Conservation (phyloP, 2,113 vertebrate genomes). For the Lasiurus cinereus region DNA sequence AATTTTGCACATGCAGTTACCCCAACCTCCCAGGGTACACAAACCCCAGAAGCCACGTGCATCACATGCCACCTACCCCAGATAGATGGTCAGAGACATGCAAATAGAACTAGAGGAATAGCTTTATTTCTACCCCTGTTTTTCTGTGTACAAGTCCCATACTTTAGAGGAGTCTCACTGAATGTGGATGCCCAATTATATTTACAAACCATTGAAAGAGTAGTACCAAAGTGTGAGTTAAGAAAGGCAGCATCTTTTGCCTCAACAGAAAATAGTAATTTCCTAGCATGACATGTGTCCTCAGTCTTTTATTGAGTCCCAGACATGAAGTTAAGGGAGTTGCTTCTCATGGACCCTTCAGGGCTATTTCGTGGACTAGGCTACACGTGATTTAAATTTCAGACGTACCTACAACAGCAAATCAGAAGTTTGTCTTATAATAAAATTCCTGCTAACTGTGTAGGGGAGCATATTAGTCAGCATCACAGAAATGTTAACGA, state of each 20-base stretch:
- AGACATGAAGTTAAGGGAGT: background rate
- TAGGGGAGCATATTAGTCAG: background rate
- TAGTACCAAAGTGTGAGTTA: background rate
- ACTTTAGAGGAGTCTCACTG: background rate
- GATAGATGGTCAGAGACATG: background rate
- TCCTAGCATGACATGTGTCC: background rate
- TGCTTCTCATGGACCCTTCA: background rate
- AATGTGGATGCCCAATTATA: background rate
- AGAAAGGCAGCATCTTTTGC: background rate
- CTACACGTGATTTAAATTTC: slow-evolving; percentile 1
- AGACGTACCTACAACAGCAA: slow-evolving; percentile 35
- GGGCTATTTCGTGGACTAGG: background rate
- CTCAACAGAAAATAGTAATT: background rate
- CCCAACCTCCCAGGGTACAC: background rate
- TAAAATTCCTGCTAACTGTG: background rate
- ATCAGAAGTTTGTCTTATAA: slow-evolving; percentile 38
- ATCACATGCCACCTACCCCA: background rate
- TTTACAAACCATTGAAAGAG: background rate
- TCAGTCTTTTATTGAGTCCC: background rate
- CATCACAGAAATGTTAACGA: background rate
- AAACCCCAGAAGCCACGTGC: background rate
- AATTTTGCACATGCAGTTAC: background rate
- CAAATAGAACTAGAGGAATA: background rate
- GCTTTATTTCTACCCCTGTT: background rate
- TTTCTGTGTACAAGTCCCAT: background rate